Evolutionary conservation across 1,140 invertebrate species (phyloP), one percentile per base, ranked within the genome.

Genomic region (Drosophila busckii): DNA sequence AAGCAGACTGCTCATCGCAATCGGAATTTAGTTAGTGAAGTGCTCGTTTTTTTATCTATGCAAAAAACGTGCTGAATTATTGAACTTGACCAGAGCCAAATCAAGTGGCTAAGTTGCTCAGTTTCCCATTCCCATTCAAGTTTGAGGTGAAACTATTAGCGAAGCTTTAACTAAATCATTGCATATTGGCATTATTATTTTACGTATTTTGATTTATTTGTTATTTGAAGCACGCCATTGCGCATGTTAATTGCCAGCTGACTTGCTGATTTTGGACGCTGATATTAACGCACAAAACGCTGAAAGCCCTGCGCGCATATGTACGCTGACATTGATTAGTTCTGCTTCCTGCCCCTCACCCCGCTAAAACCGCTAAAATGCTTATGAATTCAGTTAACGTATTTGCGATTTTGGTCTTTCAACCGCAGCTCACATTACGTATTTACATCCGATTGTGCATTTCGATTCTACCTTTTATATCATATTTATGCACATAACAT

Each of bases 81-180:
- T 60, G 64, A 76, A 69, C 70, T 75, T 75, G 70, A 48, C 65
- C 70, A 69, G 31, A 41, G 48, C 55, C 70, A 69, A 65, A 59
- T 48, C 37, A 35, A 29, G 22, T 29, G 34, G 22, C 15, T 54
- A 20, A 73, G 70, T 69, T 64, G 58, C 69, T 75, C 44, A 68
- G 56, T 56, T 42, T 45, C 20, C 20, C 12, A 40, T 44, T 40
- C 32, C 23, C 19, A 64, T 65, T 67, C 73, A 78, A 78, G 73
- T 78, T 78, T 69, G 73, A 78, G 75, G n/a, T n/a, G n/a, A n/a
- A n/a, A n/a, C n/a, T n/a, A n/a, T n/a, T n/a, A n/a, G n/a, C n/a
- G n/a, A n/a, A n/a, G 32, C 46, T 52, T 20, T 13, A 42, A 44
- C 54, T 48, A 70, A 78, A 78, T 73, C 80, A 68, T 52, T 59